Base-by-base conservation (phyloP, 2,113 vertebrate genomes). In the Arvicanthis niloticus region DNA sequence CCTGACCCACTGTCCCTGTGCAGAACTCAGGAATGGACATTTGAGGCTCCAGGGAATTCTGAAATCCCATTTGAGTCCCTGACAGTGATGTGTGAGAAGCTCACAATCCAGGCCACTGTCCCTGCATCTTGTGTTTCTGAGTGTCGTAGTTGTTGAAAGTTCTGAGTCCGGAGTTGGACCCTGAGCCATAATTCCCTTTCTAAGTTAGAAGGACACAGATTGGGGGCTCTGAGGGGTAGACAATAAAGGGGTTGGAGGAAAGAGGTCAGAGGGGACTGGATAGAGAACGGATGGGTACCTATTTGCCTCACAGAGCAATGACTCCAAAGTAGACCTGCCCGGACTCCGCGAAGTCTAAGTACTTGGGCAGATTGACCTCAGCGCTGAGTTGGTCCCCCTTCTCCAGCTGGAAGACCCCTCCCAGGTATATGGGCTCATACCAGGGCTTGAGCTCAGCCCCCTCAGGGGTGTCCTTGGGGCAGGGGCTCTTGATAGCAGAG, bases 291-390 rank as follows among this genome's bases (percentile, higher is more conserved):
- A 56, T 3, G 34, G 29, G 6, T 0, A 0, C 51, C 19, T 9
- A 1, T 22, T 6, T 12, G 19, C 62, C 87, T 98, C 90, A 98
- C 88, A 98, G 58, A 34, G 98, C 98, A 15, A 98, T 96, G 65
- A 98, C 90, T 42, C 98, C 98, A 72, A 98, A 98, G 85, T 98
- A 98, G 45, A 98, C 95, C 95, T 98, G 98, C 37, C 95, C 97
- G 0, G 95, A 37, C 12, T 94, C 93, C 0, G 96, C 85, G 0
- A 96, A 68, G 91, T 98, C 96, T 0, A 98, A 92, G 40, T 97
- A 96, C 0, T 90, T 0, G 0, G 91, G 84, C 16, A 80, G 34
- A 3, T 97, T 96, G 73, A 98, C 97, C 65, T 97, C 89, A 0
- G 98, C 96, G 1, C 89, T 97, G 68, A 98, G 86, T 3, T 81